Evolutionary conservation across 2,113 vertebrate genomes (phyloP), one percentile per base, ranked within the genome.

Genomic region (Aldabrachelys gigantea): DNA sequence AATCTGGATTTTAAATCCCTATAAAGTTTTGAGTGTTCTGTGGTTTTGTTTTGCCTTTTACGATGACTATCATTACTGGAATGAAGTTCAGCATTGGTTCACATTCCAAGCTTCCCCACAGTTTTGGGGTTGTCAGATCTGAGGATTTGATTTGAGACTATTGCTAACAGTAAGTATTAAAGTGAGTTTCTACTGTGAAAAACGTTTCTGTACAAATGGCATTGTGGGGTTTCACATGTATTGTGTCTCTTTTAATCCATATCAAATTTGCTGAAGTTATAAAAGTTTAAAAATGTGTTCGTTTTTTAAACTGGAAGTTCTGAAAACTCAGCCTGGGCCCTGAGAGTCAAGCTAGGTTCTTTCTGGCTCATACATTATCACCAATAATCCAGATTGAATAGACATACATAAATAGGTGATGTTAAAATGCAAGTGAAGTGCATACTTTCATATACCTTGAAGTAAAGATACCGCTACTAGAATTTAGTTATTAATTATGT

Each of bases 151-250:
- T 94, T 94, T 95, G 90, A 56, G 91, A 41, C 12, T 80, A 8
- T 82, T 96, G 86, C 50, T 57, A 91, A 87, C 21, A 75, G 8
- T n/a, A 90, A 91, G n/a, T 50, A 90, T 84, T 92, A 91, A 79
- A 96, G 7, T 14, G 95, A 94, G 88, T 78, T 78, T 86, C 49
- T 94, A 80, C 89, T 72, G 59, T 91, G 80, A 89, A 97, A 95
- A 3, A 10, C 0, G 35, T 57, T 7, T 27, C 31, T 38, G 38
- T 76, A 72, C 84, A 85, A 82, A 69, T 62, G 25, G 4, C 44
- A 92, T 82, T 83, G 57, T 88, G 85, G 79, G 56, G 93, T 92
- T 95, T 89, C 44, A 65, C n/a, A 44, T 80, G 17, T 41, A 95
- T 65, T 84, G 57, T 84, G 22, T 82, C 76, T 91, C 80, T 94